Conservation (phyloP, 2,797 vertebrate genomes). For the Danio tinwini region DNA sequence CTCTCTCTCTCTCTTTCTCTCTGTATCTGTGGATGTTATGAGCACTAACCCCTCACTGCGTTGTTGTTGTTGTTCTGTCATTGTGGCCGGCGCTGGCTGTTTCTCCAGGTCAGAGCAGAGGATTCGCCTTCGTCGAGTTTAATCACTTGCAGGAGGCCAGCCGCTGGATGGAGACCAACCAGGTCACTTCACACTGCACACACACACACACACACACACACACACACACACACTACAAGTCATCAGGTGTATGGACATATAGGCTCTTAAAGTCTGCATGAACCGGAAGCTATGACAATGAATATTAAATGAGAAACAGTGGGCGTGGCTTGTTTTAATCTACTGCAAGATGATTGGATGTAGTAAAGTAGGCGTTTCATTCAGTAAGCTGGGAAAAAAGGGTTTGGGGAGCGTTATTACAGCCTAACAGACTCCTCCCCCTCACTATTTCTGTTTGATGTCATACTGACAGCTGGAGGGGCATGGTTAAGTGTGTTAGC, state of each 20-base stretch:
- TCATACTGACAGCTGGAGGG: no score
- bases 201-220: conserved; percentile 71
- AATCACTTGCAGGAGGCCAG: conserved; percentile 96
- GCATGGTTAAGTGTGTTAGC: no score
- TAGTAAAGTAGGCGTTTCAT: no score
- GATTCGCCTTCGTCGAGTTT: conserved; percentile 98
- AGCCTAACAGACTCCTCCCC: no score
- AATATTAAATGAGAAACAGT: no score
- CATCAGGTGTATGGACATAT: conserved; percentile 30
- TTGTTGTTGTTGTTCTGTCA: conserved; percentile 81
- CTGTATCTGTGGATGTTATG: conserved; percentile 73
- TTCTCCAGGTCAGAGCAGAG: conserved; percentile 96
- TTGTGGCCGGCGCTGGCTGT: conserved; percentile 85
- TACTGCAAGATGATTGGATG: no score
- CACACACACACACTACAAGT: conserved; percentile 17
- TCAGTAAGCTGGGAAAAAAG: no score
- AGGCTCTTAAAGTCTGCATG: conserved; percentile 3
- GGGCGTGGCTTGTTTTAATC: no score
- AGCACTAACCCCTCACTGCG: conserved; percentile 85
- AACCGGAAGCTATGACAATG: no score
- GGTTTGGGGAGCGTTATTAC: no score
- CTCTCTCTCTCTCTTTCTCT: conserved; percentile 66
- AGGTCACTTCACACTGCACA: conserved; percentile 92
- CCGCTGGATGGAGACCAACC: conserved; percentile 96
- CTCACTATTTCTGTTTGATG: no score